A percentile compares a stretch with the other conserved stretches of the same genome.
Evolutionary conservation across 2,797 vertebrate genomes (phyloP).

Genomic region (Clamator glandarius): DNA sequence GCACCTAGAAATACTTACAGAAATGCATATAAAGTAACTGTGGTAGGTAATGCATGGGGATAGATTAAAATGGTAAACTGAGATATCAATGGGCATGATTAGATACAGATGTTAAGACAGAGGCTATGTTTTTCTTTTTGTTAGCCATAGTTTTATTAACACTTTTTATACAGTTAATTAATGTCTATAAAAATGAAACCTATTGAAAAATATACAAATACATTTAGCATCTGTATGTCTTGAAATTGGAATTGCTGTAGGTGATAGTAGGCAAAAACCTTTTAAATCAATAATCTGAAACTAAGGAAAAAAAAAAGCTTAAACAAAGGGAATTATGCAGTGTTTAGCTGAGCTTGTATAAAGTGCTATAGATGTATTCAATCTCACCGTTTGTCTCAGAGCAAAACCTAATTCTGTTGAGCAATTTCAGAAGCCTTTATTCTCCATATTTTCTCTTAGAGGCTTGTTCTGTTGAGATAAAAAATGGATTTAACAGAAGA

Average conservation of each 20-base stretch:
- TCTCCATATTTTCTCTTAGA: constrained; percentile 70
- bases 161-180: no score
- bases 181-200: background rate
- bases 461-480: constrained; percentile 58
- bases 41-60: background rate
- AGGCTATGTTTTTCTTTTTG: background rate
- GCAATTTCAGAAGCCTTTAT: constrained; percentile 37
- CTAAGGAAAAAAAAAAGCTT: background rate
- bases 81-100: background rate
- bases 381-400: constrained; percentile 11
- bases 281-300: background rate
- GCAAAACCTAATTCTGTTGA: constrained; percentile 21
- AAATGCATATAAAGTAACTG: background rate
- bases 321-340: background rate
- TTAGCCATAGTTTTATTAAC: background rate
- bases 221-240: background rate
- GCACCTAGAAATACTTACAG: background rate
- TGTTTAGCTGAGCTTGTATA: constrained; percentile 19
- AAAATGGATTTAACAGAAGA: constrained; percentile 73
- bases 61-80: background rate
- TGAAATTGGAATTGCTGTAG: background rate
- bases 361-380: constrained; percentile 17
- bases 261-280: background rate
- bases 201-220: background rate
- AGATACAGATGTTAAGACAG: background rate